Evolutionary conservation across 2,797 vertebrate species (phyloP).

Genomic region (Oreochromis grahami): DNA sequence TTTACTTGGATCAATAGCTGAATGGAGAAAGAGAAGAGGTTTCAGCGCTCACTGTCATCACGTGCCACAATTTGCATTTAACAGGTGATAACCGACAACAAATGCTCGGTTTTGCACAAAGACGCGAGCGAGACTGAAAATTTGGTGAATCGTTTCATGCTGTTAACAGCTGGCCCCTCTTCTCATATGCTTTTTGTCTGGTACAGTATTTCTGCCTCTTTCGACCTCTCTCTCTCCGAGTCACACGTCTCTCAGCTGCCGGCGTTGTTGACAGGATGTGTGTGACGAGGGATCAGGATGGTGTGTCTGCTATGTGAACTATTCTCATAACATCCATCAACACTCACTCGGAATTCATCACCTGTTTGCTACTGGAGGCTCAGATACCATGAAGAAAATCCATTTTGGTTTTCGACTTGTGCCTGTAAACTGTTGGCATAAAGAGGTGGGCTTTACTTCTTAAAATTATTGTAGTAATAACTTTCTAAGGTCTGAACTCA

Average conservation of each 20-base stretch:
- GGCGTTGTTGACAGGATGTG: conserved; percentile 53
- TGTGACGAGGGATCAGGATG: conserved; percentile 60
- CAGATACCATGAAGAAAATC: neutral
- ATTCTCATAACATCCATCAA: conserved; percentile 64
- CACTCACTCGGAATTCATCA: conserved; percentile 46
- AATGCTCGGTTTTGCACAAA: conserved; percentile 1
- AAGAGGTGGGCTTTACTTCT: neutral
- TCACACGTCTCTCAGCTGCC: conserved; percentile 49
- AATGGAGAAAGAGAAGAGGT: neutral
- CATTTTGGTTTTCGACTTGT: neutral
- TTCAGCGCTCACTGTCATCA: conserved; percentile 9
- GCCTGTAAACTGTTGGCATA: neutral
- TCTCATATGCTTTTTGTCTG: conserved; percentile 28
- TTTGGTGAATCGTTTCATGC: conserved; percentile 31
- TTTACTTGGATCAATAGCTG: conserved; percentile 8
- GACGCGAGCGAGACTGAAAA: neutral
- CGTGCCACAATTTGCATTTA: conserved; percentile 2
- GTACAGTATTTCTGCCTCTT: conserved; percentile 1
- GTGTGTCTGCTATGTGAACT: conserved; percentile 56
- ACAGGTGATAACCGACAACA: conserved; percentile 39
- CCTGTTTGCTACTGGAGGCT: conserved; percentile 61
- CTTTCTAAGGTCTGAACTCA: neutral
- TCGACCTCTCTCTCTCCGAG: neutral
- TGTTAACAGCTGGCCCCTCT: conserved; percentile 52
- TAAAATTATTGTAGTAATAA: neutral